Evolutionary conservation across 30 jellyfish, hydroid and myxozoan genomes (phyloP).

Genomic region (Aurelia aurita): DNA sequence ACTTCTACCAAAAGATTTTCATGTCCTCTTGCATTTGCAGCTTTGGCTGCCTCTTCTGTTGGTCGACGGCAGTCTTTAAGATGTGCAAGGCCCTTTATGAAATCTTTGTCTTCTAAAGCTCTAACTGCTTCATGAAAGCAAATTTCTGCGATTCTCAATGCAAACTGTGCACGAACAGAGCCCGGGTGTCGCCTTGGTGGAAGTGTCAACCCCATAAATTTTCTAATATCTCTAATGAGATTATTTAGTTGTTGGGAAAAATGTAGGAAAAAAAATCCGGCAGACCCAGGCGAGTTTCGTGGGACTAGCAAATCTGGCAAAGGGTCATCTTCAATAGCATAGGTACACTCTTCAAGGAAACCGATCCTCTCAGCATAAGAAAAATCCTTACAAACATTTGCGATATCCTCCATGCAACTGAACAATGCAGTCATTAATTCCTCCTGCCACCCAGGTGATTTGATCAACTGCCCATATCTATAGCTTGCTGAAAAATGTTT

Average conservation of each 20-base stretch:
- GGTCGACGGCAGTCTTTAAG: conserved; percentile 67
- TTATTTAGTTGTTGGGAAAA: too few relatives aligned
- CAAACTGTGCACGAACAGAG: conserved; percentile 18
- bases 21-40: neutral
- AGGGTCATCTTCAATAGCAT: conserved; percentile 12
- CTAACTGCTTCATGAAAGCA: conserved; percentile 28
- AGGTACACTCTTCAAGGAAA: conserved; percentile 21
- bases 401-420: neutral
- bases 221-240: too few relatives aligned
- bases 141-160: conserved; percentile 19
- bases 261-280: too few relatives aligned
- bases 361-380: conserved; percentile 3
- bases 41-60: conserved; percentile 45
- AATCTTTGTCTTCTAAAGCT: conserved; percentile 23
- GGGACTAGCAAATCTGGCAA: too few relatives aligned
- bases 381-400: neutral
- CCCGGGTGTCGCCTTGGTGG: too few relatives aligned
- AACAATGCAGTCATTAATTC: neutral
- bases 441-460: conserved; percentile 31
- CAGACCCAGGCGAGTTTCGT: too few relatives aligned
- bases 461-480: neutral
- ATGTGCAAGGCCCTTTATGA: conserved; percentile 26
- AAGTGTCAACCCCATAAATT: too few relatives aligned
- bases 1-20: neutral
- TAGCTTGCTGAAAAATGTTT: conserved; percentile 14